Percentiles rank a stretch among this genome's conserved stretches.
phyloP scores from a whole-genome alignment of 2,888 invertebrate species.

The Oegoconia quadripuncta region DNA sequence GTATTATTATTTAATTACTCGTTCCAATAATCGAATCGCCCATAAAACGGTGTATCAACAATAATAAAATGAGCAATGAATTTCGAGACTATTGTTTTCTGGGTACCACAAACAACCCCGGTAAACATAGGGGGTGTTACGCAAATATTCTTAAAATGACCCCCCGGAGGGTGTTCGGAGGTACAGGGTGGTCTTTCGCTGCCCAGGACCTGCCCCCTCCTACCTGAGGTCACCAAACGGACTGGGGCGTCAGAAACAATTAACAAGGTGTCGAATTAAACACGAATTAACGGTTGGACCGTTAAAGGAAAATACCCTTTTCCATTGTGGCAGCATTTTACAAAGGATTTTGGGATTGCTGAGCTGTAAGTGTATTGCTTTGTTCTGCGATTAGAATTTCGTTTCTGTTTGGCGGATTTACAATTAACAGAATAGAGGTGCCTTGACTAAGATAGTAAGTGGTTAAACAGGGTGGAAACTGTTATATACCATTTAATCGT shows the following conservation, averaged over 20 bases:
- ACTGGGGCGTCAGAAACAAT: conserved; percentile 75
- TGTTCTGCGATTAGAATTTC: conserved; percentile 59
- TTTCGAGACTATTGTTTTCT: conserved; percentile 78
- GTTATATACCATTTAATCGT: too few species aligned
- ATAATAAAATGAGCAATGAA: conserved; percentile 80
- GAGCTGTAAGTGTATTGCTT: conserved; percentile 67
- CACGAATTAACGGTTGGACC: conserved; percentile 75
- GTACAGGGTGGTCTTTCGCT: conserved; percentile 49
- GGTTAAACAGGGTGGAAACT: too few species aligned
- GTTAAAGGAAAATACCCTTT: conserved; percentile 77
- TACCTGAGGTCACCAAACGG: conserved; percentile 71
- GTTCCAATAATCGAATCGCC: conserved; percentile 76
- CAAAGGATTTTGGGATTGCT: conserved; percentile 75
- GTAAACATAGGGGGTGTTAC: conserved; percentile 69
- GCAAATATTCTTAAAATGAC: conserved; percentile 78
- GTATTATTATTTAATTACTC: conserved; percentile 79
- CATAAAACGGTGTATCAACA: conserved; percentile 77
- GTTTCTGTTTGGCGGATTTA: conserved; percentile 45
- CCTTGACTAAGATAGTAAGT: neutral
- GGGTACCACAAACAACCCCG: conserved; percentile 76
- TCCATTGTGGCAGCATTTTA: conserved; percentile 70
- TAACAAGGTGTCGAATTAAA: conserved; percentile 80
- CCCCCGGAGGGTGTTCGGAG: conserved; percentile 52
- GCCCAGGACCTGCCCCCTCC: conserved; percentile 51
- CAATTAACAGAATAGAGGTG: conserved; percentile 32